Conservation (phyloP, 64 coral and sea anemone species). For the Astreopora myriophthalma region DNA sequence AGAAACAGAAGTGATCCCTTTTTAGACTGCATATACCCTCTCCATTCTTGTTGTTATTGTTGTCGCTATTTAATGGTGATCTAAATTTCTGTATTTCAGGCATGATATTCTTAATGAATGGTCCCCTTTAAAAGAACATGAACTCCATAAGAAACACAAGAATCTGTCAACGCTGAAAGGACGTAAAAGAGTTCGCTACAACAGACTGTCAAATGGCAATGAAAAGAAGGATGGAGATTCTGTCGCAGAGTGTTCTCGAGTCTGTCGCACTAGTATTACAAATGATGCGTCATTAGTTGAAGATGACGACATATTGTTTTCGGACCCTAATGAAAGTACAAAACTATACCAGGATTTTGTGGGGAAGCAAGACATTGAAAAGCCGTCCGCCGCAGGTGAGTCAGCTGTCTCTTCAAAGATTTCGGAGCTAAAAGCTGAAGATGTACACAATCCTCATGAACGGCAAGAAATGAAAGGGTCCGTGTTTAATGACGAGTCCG, state of each 20-base stretch:
- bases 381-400: background rate
- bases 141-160: background rate
- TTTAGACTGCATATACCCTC: no score
- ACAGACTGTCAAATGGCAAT: background rate
- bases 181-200: conserved; percentile 56
- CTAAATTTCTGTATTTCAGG: background rate
- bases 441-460: background rate
- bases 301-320: background rate
- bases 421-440: background rate
- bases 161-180: conserved; percentile 39
- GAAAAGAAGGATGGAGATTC: background rate
- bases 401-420: background rate
- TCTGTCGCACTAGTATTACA: background rate
- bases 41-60: background rate
- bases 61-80: background rate
- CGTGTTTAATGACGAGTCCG: background rate
- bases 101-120: background rate
- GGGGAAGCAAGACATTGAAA: background rate
- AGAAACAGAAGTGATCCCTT: no score
- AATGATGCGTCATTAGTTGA: background rate
- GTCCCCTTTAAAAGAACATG: conserved; percentile 5
- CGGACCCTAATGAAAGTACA: conserved; percentile 35
- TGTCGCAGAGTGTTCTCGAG: background rate
- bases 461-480: background rate
- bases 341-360: background rate